Conservation (phyloP, 2,888 invertebrate genomes). For the Xestia xanthographa region DNA sequence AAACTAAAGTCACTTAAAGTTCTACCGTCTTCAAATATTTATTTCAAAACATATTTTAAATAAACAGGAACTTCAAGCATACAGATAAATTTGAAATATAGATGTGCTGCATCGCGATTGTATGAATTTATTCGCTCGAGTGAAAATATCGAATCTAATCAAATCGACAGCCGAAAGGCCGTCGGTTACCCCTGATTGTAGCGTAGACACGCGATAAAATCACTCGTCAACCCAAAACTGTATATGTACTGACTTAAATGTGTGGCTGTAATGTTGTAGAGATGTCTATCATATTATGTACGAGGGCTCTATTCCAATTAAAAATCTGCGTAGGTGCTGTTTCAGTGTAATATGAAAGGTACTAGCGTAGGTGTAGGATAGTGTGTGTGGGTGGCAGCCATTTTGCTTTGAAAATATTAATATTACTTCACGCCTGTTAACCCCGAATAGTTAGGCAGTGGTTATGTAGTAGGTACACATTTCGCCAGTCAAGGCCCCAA, state of each 20-base stretch:
- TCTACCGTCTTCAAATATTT: not conserved
- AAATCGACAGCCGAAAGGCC: constrained; percentile 16
- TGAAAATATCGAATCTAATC: constrained; percentile 31
- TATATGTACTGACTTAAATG: not conserved
- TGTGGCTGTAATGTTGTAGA: no score
- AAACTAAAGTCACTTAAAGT: not conserved
- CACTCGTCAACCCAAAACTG: constrained; percentile 7
- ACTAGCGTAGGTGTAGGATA: not conserved
- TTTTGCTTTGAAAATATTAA: not conserved
- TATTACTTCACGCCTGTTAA: not conserved
- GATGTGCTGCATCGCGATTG: constrained; percentile 16
- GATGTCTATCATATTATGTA: no score
- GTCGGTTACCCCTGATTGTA: constrained; percentile 17
- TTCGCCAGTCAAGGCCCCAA: not conserved
- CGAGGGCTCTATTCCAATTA: not conserved
- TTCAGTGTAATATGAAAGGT: not conserved
- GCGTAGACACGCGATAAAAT: constrained; percentile 38
- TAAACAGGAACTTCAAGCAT: not conserved
- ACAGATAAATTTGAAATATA: constrained; percentile 35
- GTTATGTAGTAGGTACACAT: not conserved
- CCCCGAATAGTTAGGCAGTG: not conserved
- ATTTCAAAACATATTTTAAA: not conserved
- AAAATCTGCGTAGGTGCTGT: not conserved
- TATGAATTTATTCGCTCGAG: constrained; percentile 21
- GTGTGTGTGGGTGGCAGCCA: not conserved